Conservation (phyloP, 2,113 vertebrate genomes). For the Genyomyrus donnyi region DNA sequence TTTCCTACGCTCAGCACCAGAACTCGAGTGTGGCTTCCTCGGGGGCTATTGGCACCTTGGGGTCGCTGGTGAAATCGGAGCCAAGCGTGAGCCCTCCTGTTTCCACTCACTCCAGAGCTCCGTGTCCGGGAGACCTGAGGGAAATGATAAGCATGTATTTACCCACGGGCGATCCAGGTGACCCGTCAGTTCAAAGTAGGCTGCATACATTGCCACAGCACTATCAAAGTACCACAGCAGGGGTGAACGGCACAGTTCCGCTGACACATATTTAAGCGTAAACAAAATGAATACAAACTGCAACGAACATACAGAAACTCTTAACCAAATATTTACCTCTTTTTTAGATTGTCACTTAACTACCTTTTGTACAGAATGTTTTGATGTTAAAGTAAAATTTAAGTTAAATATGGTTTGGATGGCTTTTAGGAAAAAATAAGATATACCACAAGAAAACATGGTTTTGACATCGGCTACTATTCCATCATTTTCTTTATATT, state of each 20-base stretch:
- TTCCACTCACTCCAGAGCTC: conserved; percentile 82
- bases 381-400: conserved; percentile 70
- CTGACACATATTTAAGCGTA: conserved; percentile 85
- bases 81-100: conserved; percentile 91
- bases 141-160: conserved; percentile 99
- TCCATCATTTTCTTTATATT: conserved; percentile 69
- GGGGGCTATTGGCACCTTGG: conserved; percentile 80
- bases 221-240: conserved; percentile 87
- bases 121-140: conserved; percentile 92
- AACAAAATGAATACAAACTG: conserved; percentile 53
- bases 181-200: conserved; percentile 84
- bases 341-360: conserved; percentile 62
- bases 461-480: conserved; percentile 64
- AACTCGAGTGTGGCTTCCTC: conserved; percentile 78
- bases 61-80: conserved; percentile 90
- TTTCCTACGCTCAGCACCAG: conserved; percentile 81
- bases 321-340: conserved; percentile 76
- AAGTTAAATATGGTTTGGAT: conserved; percentile 65
- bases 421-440: conserved; percentile 51
- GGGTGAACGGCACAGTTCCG: conserved; percentile 92
- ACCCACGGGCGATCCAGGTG: conserved; percentile 83
- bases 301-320: conserved; percentile 55
- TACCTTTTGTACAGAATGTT: conserved; percentile 82
- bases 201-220: conserved; percentile 90
- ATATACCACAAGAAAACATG: conserved; percentile 56